phyloP scores from a whole-genome alignment of 2,113 vertebrate species.

The Calyptomena viridis region DNA sequence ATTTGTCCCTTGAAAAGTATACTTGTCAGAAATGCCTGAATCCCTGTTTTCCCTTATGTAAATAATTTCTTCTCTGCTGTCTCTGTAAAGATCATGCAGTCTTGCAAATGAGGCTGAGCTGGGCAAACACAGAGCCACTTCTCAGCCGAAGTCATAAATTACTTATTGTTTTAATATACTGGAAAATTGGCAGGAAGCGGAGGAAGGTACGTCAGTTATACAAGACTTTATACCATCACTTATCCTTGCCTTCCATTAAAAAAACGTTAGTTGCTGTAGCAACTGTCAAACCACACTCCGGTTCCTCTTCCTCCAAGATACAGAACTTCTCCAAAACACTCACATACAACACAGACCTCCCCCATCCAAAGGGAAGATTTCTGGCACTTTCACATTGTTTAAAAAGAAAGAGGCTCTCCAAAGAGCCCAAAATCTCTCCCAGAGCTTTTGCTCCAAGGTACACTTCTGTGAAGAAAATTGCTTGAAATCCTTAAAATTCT shows the following conservation, averaged over 20 bases:
- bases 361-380: neutral
- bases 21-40: neutral
- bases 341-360: slow-evolving; percentile 2
- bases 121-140: neutral
- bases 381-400: neutral
- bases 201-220: slow-evolving; percentile 42
- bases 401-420: slow-evolving; percentile 7
- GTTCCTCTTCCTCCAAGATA: slow-evolving; percentile 42
- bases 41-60: neutral
- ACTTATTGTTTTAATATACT: slow-evolving; percentile 39
- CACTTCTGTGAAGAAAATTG: neutral
- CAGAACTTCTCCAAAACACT: slow-evolving; percentile 59
- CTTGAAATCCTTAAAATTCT: neutral
- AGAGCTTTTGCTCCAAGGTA: neutral
- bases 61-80: slow-evolving; percentile 11
- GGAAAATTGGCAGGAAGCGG: slow-evolving; percentile 45
- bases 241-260: slow-evolving; percentile 37
- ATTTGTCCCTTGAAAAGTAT: neutral
- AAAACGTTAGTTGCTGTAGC: slow-evolving; percentile 29
- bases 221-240: neutral
- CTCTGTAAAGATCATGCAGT: neutral
- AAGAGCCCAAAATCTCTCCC: neutral
- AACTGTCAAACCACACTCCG: slow-evolving; percentile 30
- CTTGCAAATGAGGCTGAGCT: neutral
- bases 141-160: slow-evolving; percentile 38